These are phyloP conservation scores for Genyomyrus donnyi DNA, from an alignment of 2,113 vertebrate genomes.

Conservation along the genomic window DNA sequence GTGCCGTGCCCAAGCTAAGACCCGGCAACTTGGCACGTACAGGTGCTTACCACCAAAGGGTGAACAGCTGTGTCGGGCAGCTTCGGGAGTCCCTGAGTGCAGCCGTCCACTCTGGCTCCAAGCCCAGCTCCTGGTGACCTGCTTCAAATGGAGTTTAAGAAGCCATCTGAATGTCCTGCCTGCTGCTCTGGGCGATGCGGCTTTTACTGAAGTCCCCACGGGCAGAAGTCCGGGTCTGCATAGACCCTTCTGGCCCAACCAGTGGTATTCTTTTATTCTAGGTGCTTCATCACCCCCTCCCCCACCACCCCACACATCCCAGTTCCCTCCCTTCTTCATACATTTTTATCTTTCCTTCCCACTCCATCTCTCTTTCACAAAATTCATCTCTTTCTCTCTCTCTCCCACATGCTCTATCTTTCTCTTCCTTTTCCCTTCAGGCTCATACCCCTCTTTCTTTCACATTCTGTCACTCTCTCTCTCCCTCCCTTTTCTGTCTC, in stretches of 20 bases:
- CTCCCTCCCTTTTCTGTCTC: slow-evolving; percentile 13
- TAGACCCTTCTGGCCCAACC: neutral
- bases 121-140: slow-evolving; percentile 2
- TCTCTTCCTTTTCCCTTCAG: slow-evolving; percentile 7
- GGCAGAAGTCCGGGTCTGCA: neutral
- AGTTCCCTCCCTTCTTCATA: neutral
- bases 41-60: slow-evolving; percentile 21
- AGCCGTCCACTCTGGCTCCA: slow-evolving; percentile 14
- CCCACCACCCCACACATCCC: neutral
- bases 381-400: neutral
- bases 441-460: slow-evolving; percentile 2
- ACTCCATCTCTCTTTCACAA: neutral
- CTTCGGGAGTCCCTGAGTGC: slow-evolving; percentile 19
- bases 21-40: neutral
- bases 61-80: slow-evolving; percentile 23
- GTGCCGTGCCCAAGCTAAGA: neutral
- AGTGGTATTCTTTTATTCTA: slow-evolving; percentile 12
- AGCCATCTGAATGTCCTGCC: slow-evolving; percentile 16
- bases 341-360: neutral
- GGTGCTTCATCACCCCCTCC: neutral
- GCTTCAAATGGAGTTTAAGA: slow-evolving; percentile 15
- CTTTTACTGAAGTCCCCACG: neutral
- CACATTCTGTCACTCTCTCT: slow-evolving; percentile 1
- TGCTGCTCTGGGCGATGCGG: neutral
- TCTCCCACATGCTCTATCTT: neutral